phyloP scores from a whole-genome alignment of 2,113 vertebrate species.

The Neogobius melanostomus region DNA sequence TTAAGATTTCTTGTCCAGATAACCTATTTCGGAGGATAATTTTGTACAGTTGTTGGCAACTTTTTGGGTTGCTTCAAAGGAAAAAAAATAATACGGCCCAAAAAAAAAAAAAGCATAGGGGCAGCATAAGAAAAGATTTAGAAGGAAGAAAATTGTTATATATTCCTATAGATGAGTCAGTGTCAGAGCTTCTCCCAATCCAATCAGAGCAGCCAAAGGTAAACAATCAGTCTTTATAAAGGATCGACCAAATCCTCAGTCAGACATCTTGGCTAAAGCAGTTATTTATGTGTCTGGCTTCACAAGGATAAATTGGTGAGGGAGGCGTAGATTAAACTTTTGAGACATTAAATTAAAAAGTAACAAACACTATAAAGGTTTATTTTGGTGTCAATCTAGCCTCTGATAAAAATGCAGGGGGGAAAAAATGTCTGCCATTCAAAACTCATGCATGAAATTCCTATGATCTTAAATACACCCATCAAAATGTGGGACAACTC shows the following conservation, averaged over 20 bases:
- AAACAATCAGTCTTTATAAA: constrained; percentile 80
- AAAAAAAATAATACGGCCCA: too few relatives aligned
- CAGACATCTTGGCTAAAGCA: constrained; percentile 72
- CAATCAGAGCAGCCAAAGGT: constrained; percentile 71
- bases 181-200: constrained; percentile 62
- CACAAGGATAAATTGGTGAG: constrained; percentile 65
- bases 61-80: too few relatives aligned
- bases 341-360: constrained; percentile 32
- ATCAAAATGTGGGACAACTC: constrained; percentile 48
- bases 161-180: constrained; percentile 59
- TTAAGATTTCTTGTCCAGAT: too few relatives aligned
- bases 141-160: background rate
- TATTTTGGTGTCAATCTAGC: constrained; percentile 24
- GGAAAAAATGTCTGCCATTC: constrained; percentile 29
- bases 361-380: constrained; percentile 18
- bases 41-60: too few relatives aligned
- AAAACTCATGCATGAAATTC: constrained; percentile 49
- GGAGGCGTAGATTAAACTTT: constrained; percentile 14
- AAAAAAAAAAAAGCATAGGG: too few relatives aligned
- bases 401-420: background rate
- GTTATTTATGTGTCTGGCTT: constrained; percentile 67
- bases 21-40: too few relatives aligned
- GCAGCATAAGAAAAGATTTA: background rate
- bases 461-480: constrained; percentile 51
- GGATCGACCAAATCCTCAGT: constrained; percentile 78